phyloP scores from a whole-genome alignment of 2,113 vertebrate genomes.

The Smithornis capensis region DNA sequence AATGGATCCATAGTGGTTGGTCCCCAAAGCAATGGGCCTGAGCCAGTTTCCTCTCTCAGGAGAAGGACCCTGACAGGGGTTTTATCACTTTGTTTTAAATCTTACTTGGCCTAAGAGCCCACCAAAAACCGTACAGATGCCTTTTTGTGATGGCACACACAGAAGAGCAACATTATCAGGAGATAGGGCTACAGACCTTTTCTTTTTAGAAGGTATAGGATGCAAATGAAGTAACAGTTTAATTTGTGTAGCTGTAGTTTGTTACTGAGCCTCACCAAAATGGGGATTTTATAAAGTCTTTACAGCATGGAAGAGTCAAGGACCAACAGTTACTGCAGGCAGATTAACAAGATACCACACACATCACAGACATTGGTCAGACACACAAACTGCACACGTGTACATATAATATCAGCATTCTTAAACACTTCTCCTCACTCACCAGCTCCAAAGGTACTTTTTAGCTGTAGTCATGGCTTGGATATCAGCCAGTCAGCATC shows the following conservation, averaged over 20 bases:
- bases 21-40: background rate
- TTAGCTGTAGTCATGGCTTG: background rate
- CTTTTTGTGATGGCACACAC: background rate
- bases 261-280: background rate
- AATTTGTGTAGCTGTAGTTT: background rate
- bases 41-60: background rate
- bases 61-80: background rate
- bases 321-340: background rate
- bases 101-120: background rate
- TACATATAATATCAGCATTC: background rate
- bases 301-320: background rate
- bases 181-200: background rate
- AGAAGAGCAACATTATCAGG: background rate
- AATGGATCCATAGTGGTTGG: background rate
- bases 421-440: background rate
- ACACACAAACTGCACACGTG: rapidly evolving
- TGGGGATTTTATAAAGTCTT: background rate
- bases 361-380: background rate
- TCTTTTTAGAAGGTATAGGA: background rate
- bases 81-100: background rate
- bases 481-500: background rate
- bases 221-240: background rate
- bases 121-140: background rate
- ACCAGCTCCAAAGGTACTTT: background rate
- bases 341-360: background rate